Base-by-base conservation (phyloP, 2,113 vertebrate genomes). In the Pelecanus crispus region DNA sequence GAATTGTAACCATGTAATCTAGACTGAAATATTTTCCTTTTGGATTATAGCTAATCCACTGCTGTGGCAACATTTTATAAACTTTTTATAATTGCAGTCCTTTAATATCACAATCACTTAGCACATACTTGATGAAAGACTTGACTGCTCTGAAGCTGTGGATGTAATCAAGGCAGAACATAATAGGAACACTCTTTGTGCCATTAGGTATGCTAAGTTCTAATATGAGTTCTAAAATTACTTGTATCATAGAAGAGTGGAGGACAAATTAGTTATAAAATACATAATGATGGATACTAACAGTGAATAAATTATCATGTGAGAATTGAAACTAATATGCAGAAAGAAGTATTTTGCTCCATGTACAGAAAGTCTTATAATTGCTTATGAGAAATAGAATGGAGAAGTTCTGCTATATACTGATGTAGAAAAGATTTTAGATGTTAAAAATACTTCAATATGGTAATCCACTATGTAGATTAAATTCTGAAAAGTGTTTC, bases 221-320 rank as follows among this genome's bases (percentile, higher is more conserved):
- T 40, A 75, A 7, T 32, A 7, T 20, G 11, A 77, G 3, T 84
- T 65, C 24, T 70, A 59, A 81, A 88, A 47, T 59, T 24, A 42
- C 14, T 3, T 26, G 5, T n/a, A 9, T 36, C 0, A 0, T 59
- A 70, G n/a, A 66, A 71, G 26, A 45, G 14, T 74, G 45, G 19
- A 75, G 47, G 11, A 55, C 55, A 71, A 4, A 17, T 79, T 25
- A 90, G 40, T 79, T 85, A 28, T 34, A 40, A 81, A 92, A 56
- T 56, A 29, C 9, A 7, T 81, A 42, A 42, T 50, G 28, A 10
- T 50, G 9, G 25, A 26, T 93, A 42, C 2, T 74, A 81, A 40
- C 13, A 63, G 17, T 53, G 55, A 71, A 50, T 53, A 74, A 91
- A 66, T 66, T 68, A 34, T 55, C 22, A 56, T 7, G 13, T 53